These are phyloP conservation scores for Cistogaster globosa DNA, from an alignment of 2,888 invertebrate species.

Conservation along the genomic window DNA sequence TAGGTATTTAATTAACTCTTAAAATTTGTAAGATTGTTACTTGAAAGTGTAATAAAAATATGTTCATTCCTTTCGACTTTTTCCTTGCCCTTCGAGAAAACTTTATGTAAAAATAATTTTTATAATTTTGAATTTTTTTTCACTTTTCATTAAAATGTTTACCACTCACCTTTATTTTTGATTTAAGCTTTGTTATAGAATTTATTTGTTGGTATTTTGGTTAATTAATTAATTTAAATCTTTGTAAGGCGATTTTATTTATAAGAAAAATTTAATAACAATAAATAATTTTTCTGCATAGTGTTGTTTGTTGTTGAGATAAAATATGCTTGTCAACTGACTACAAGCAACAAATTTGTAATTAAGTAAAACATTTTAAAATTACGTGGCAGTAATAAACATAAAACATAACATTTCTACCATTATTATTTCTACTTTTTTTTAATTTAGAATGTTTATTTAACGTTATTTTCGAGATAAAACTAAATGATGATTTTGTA, in stretches of 20 bases:
- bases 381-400: too few relatives aligned
- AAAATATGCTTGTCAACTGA: too few relatives aligned
- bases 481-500: conserved; percentile 7
- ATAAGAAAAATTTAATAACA: conserved; percentile 7
- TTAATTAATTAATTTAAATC: conserved; percentile 50
- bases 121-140: conserved; percentile 31
- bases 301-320: too few relatives aligned
- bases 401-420: too few relatives aligned
- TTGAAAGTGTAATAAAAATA: conserved; percentile 48
- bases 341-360: too few relatives aligned
- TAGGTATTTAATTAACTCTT: conserved; percentile 46
- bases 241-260: conserved; percentile 40
- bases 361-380: too few relatives aligned
- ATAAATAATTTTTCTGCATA: too few relatives aligned
- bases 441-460: too few relatives aligned
- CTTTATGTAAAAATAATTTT: conserved; percentile 12
- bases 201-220: conserved; percentile 34
- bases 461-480: background rate
- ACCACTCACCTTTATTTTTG: conserved; percentile 38
- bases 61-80: conserved; percentile 14
- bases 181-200: background rate
- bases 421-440: too few relatives aligned
- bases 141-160: conserved; percentile 20
- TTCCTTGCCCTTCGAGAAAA: background rate
- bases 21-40: conserved; percentile 1